Base-by-base conservation (phyloP, 1,140 invertebrate species). In the Thrips palmi region DNA sequence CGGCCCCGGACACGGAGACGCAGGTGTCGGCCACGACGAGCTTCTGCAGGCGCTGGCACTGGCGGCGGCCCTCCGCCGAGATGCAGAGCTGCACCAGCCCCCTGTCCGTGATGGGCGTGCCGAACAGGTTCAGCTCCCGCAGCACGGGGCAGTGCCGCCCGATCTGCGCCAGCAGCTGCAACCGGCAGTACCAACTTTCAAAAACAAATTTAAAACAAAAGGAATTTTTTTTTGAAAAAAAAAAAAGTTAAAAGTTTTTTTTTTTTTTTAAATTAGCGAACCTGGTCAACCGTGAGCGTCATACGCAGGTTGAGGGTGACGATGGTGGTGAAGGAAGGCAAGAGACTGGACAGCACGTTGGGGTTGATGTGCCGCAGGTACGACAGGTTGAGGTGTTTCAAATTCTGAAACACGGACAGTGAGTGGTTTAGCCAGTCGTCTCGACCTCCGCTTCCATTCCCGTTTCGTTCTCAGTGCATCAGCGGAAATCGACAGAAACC, bases 251-350 rank as follows among this genome's bases (percentile, higher is more conserved):
- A 12, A 32, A 6, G 12, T 6, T 32, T 32, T 32, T 32, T 5
- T 10, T 17, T 12, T 12, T 19, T 8, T 2, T 37, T 37, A 7
- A 7, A n/a, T 14, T 14, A 2, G 1, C 30, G 33, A 47, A 53
- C 53, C 47, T 52, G 45, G 45, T 56, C 53, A 18, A 47, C 48
- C 6, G 49, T 45, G 23, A 43, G 40, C 8, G 53, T 53, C 51
- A 53, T 54, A 11, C 45, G 37, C n/a, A 56, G 40, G 31, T 56
- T 50, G 3, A 56, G 38, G 14, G 31, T 38, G 3, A 49, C 41
- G 3, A 56, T 25, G 6, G 35, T 41, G 10, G 40, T 39, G 12
- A 56, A 41, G 33, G 43, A 39, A 7, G 51, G 46, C 6, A 52
- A 33, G 7, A 54, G 30, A 2, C 41, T 41, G 12, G 49, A 35